These are phyloP conservation scores for Aselliscus stoliczkanus DNA, from an alignment of 2,797 vertebrate genomes.

Conservation along the genomic window DNA sequence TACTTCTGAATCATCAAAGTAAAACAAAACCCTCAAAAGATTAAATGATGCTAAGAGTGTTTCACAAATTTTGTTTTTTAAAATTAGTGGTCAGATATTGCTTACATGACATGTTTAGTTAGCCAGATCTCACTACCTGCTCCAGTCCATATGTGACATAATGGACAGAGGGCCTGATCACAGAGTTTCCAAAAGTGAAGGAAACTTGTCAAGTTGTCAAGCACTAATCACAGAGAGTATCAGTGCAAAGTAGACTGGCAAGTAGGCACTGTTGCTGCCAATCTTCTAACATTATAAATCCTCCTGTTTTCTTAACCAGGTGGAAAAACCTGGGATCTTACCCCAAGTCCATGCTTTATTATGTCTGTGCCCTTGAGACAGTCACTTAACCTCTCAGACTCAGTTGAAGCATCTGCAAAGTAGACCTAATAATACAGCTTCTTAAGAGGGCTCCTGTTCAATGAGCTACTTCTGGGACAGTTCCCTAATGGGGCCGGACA, in stretches of 20 bases:
- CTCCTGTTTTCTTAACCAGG: not conserved
- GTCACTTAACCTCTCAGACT: not conserved
- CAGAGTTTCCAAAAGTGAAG: not conserved
- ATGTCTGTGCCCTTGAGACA: not conserved
- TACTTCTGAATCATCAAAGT: slow-evolving; percentile 1
- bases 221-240: not conserved
- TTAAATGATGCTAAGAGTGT: not conserved
- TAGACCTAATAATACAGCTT: not conserved
- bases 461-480: not conserved
- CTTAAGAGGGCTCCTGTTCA: not conserved
- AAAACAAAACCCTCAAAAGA: not conserved
- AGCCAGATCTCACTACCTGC: not conserved
- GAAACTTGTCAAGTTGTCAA: not conserved
- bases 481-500: not conserved
- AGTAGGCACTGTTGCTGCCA: not conserved
- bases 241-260: not conserved
- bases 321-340: not conserved
- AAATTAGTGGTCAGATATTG: not conserved
- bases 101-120: not conserved
- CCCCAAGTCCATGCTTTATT: not conserved
- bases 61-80: not conserved
- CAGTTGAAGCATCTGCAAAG: not conserved
- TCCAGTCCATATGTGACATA: not conserved
- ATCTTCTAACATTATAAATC: not conserved
- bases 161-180: not conserved